Base-by-base conservation (phyloP, 2,888 invertebrate genomes). In the Luperina testacea region DNA sequence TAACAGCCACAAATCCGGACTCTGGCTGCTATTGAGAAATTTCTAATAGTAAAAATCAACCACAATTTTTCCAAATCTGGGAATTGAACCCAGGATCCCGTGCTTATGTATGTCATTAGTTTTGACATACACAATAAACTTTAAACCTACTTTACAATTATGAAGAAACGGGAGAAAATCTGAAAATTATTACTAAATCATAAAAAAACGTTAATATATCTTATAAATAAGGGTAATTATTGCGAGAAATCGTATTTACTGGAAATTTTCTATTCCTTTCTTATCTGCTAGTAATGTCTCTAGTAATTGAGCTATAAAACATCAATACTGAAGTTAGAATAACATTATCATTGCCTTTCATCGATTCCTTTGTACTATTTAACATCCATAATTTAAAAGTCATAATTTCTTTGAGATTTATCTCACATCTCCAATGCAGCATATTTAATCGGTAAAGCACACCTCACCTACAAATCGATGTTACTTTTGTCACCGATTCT, bases 401-500 rank as follows among this genome's bases (percentile, higher is more conserved):
- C 4, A 71, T 90, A 86, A 85, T 79, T 71, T 78, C 77, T 84
- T 72, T 61, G 75, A 85, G 78, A 63, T 75, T 78, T 73, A 74
- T 78, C 80, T 79, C 42, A 53, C 80, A 77, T 84, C 80, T 85
- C 74, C 75, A 78, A 64, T 76, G 59, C 76, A 72, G 51, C 32
- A 76, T 83, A 72, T 81, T 90, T 90, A 91, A 38, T 92, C 90
- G 82, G 73, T 84, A 80, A 72, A 88, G 68, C 87, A 83, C 83
- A 91, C 92, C 90, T 85, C 91, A 86, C 90, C 88, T 89, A 92
- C 91, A 87, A 78, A 82, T 87, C 84, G 87, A 90, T 91, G 88
- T 90, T 88, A 91, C 89, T 90, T 92, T 92, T 93, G 92, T 94
- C 93, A 91, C 89, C 86, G 88, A 91, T 88, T 84, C 81, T 86